These are phyloP conservation scores for Astreopora myriophthalma DNA, from an alignment of 64 coral and sea anemone genomes.

Conservation along the genomic window DNA sequence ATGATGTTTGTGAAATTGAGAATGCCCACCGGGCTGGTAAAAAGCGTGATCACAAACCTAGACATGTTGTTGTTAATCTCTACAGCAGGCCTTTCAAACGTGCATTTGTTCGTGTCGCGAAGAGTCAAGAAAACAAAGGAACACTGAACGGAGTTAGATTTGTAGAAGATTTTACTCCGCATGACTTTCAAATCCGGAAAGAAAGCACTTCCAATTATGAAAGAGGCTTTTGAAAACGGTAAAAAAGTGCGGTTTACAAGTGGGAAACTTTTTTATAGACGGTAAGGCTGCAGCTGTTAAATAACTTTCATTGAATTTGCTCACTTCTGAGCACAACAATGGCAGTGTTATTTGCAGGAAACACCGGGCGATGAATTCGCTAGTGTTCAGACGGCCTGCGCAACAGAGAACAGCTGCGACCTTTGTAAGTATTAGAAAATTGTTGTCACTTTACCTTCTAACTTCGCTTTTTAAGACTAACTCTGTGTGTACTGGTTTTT, in stretches of 20 bases:
- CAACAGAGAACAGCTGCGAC: not conserved
- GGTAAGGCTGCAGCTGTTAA: not conserved
- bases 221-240: not conserved
- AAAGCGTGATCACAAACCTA: no score
- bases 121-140: no score
- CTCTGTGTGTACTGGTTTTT: no score
- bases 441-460: no score
- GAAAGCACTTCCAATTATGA: conserved; percentile 9
- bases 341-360: not conserved
- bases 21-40: no score
- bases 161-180: not conserved
- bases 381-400: not conserved
- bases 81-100: no score
- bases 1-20: no score
- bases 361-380: not conserved
- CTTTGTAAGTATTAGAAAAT: not conserved
- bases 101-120: no score
- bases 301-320: not conserved
- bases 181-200: not conserved
- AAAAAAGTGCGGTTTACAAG: no score
- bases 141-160: no score
- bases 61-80: no score
- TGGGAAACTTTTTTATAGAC: not conserved
- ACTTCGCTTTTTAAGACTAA: no score
- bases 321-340: not conserved